These are phyloP conservation scores for Manis javanica DNA, from an alignment of 2,797 vertebrate species.

Conservation along the genomic window DNA sequence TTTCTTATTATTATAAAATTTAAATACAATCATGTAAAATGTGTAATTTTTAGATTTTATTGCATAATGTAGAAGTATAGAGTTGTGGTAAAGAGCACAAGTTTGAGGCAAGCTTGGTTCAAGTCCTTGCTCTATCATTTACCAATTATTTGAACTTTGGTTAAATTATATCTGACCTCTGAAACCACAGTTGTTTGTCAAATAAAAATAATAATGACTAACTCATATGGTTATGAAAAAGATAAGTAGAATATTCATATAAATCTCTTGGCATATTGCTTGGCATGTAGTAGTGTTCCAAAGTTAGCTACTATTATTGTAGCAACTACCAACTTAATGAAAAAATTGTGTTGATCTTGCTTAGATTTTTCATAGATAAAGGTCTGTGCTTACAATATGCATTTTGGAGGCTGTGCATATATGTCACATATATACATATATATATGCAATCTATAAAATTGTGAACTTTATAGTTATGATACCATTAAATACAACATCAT, in stretches of 20 bases:
- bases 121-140: background rate
- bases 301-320: background rate
- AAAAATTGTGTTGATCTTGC: background rate
- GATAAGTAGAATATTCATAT: background rate
- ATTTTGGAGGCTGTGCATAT: slow-evolving; percentile 36
- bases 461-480: background rate
- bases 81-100: background rate
- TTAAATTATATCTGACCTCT: background rate
- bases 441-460: slow-evolving; percentile 6
- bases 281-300: background rate
- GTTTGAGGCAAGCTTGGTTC: background rate
- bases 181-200: background rate
- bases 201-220: background rate
- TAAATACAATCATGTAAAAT: background rate
- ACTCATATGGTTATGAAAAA: background rate
- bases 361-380: slow-evolving; percentile 15
- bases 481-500: background rate
- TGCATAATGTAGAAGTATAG: background rate
- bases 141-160: background rate
- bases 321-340: slow-evolving; percentile 10
- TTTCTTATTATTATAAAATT: background rate
- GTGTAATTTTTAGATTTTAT: background rate
- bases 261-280: background rate
- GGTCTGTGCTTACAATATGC: slow-evolving; percentile 3
- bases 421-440: background rate